phyloP scores from a whole-genome alignment of 2,797 vertebrate genomes.

The Gobio occitaniae region DNA sequence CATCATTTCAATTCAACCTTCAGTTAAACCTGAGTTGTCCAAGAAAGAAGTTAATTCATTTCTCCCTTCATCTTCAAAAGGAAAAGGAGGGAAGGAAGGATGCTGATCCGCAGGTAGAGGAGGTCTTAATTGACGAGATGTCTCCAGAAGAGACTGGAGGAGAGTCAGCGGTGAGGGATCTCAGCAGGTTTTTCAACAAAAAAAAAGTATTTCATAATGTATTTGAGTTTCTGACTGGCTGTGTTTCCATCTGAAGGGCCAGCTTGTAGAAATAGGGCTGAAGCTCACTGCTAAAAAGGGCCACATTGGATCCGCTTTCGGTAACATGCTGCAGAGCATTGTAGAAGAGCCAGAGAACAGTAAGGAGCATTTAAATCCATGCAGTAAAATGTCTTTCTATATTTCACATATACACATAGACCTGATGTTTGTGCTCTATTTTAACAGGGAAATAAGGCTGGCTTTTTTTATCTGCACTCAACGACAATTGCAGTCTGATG shows the following conservation, averaged over 20 bases:
- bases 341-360: constrained; percentile 65
- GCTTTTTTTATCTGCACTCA: not conserved
- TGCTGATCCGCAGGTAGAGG: not conserved
- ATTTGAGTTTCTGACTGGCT: not conserved
- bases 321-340: constrained; percentile 73
- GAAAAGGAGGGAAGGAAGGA: constrained; percentile 45
- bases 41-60: not conserved
- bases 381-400: not conserved
- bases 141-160: not conserved
- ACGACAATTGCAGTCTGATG: constrained; percentile 10
- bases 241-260: not conserved
- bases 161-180: constrained; percentile 12
- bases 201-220: not conserved
- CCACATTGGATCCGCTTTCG: constrained; percentile 65
- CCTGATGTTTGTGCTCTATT: constrained; percentile 24
- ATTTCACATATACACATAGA: not conserved
- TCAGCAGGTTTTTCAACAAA: too few species aligned
- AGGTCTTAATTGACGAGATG: not conserved
- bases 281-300: constrained; percentile 71
- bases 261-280: constrained; percentile 68
- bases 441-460: constrained; percentile 16
- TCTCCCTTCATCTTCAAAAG: constrained; percentile 2
- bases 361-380: constrained; percentile 43
- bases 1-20: not conserved
- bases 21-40: not conserved